These are phyloP conservation scores for Agapornis canus DNA, from an alignment of 2,797 vertebrate genomes.

Conservation along the genomic window DNA sequence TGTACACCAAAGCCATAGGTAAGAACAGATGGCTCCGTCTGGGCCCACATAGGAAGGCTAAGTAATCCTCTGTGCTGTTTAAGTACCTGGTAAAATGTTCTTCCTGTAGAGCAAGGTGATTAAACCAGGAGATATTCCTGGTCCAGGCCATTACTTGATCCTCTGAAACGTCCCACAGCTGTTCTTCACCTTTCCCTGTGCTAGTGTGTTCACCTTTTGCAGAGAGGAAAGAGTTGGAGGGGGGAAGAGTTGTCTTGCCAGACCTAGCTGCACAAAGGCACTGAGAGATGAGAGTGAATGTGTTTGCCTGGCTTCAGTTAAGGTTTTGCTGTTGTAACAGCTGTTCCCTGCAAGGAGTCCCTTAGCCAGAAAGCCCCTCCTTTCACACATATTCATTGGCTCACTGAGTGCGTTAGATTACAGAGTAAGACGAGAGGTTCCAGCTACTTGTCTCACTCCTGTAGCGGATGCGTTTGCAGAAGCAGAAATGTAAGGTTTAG, in stretches of 20 bases:
- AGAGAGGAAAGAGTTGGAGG: background rate
- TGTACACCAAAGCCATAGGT: constrained; percentile 75
- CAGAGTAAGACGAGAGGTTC: background rate
- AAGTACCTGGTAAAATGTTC: constrained; percentile 49
- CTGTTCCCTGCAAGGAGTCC: constrained; percentile 51
- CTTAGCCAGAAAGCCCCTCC: constrained; percentile 69
- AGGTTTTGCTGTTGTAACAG: constrained; percentile 7
- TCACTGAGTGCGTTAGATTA: constrained; percentile 54
- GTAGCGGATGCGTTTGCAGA: background rate
- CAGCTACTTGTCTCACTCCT: background rate
- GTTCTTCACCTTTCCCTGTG: background rate
- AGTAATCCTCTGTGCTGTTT: constrained; percentile 79
- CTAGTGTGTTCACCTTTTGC: background rate
- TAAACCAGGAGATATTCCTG: constrained; percentile 61
- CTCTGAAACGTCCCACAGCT: background rate
- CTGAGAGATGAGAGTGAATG: background rate
- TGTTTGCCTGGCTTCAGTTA: background rate
- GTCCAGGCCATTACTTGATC: constrained; percentile 54
- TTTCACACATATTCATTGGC: constrained; percentile 57
- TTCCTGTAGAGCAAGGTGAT: constrained; percentile 18
- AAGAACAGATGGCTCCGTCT: constrained; percentile 74
- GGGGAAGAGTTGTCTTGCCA: background rate
- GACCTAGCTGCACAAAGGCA: background rate
- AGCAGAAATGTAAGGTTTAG: background rate
- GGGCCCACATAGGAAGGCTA: constrained; percentile 76